phyloP scores from a whole-genome alignment of 2,888 invertebrate genomes.

The Flexamia atlantica region DNA sequence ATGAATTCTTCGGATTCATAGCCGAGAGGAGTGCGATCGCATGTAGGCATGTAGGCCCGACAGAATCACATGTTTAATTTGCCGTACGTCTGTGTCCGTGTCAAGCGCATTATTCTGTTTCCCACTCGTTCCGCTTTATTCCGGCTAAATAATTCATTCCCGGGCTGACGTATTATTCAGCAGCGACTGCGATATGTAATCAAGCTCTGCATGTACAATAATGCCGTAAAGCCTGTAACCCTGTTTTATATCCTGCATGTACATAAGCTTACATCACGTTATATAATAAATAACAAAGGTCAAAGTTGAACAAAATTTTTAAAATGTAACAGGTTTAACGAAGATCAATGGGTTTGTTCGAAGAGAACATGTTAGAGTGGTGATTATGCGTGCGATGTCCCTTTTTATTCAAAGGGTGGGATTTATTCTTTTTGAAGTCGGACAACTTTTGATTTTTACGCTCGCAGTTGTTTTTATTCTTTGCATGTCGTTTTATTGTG shows the following conservation, averaged over 20 bases:
- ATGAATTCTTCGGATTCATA: not conserved
- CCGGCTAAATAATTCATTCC: constrained; percentile 44
- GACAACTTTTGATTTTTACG: not conserved
- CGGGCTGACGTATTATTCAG: constrained; percentile 30
- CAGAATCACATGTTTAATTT: constrained; percentile 43
- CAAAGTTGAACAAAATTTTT: not conserved
- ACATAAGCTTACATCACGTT: not conserved
- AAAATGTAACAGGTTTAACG: not conserved
- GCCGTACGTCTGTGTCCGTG: constrained; percentile 5
- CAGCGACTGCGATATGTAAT: not conserved
- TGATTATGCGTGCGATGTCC: not conserved
- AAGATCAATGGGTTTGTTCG: not conserved
- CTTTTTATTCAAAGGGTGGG: not conserved
- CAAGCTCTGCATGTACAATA: not conserved
- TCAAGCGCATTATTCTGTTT: constrained; percentile 44
- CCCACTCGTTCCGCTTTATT: constrained; percentile 2
- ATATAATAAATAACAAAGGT: not conserved
- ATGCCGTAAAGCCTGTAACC: too few species aligned
- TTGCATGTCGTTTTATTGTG: too few species aligned
- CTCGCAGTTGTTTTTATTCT: too few species aligned
- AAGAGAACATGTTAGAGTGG: not conserved
- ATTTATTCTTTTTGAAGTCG: not conserved
- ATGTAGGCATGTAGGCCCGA: not conserved
- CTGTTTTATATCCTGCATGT: constrained; percentile 27
- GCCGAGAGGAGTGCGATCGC: not conserved